These are phyloP conservation scores for Thermophis baileyi DNA, from an alignment of 2,113 vertebrate genomes.

Conservation along the genomic window DNA sequence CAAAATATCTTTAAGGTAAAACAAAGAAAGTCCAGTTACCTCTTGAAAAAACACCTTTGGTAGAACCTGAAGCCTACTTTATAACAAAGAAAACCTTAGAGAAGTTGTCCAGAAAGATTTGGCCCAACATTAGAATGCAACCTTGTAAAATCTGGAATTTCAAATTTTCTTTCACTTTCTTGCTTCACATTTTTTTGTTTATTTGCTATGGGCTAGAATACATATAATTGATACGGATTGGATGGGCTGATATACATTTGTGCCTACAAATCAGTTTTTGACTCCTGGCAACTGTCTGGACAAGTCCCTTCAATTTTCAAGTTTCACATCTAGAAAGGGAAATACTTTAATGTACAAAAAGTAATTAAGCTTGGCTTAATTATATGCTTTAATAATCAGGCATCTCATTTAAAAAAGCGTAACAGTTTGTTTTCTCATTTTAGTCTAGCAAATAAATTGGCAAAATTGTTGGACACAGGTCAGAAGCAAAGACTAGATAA, in stretches of 20 bases:
- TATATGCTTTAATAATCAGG: conserved; percentile 44
- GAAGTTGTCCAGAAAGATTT: background rate
- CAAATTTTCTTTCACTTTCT: background rate
- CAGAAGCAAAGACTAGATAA: conserved; percentile 26
- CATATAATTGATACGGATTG: background rate
- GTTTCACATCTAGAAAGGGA: conserved; percentile 23
- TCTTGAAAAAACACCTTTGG: background rate
- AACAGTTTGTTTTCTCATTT: conserved; percentile 40
- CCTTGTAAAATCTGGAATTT: background rate
- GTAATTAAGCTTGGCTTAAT: conserved; percentile 47
- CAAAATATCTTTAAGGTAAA: background rate
- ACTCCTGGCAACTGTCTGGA: background rate
- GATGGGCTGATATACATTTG: background rate
- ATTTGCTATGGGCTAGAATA: background rate
- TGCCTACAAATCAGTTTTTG: background rate
- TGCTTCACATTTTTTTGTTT: background rate
- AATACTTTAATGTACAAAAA: conserved; percentile 39
- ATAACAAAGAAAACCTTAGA: background rate
- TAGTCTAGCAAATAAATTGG: conserved; percentile 12
- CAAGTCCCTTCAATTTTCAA: background rate
- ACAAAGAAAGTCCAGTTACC: too few species aligned
- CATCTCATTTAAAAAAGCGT: conserved; percentile 28
- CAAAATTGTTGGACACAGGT: conserved; percentile 36
- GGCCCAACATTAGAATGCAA: background rate
- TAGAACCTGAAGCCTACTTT: background rate